Conservation (phyloP, 1,140 invertebrate species). For the Hycleus cichorii region DNA sequence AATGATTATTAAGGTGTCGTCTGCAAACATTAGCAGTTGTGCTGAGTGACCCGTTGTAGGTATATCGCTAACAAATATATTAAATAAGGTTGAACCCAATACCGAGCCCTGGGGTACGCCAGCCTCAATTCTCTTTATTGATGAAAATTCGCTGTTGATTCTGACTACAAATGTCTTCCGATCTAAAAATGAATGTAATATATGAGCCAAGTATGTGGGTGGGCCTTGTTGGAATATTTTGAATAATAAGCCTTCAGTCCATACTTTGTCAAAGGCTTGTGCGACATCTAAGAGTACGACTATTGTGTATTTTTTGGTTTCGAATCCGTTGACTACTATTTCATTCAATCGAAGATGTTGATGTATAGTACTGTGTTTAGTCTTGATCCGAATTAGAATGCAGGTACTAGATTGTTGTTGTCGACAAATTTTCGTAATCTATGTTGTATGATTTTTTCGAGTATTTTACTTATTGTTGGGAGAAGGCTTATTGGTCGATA, state of each 20-base stretch:
- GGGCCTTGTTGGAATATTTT: slow-evolving; percentile 24
- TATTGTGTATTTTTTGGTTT: neutral
- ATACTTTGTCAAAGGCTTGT: slow-evolving; percentile 35
- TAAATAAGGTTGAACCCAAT: slow-evolving; percentile 19
- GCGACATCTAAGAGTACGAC: neutral
- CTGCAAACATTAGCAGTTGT: neutral
- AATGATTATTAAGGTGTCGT: neutral
- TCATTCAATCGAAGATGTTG: slow-evolving; percentile 2
- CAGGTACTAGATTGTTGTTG: too few species aligned
- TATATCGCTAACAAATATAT: neutral
- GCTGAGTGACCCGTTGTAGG: neutral
- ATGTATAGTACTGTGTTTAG: neutral
- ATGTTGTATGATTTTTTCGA: slow-evolving; percentile 4
- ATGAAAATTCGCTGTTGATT: slow-evolving; percentile 17
- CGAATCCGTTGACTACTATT: neutral
- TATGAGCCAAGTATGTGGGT: slow-evolving; percentile 15
- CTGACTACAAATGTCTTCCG: slow-evolving; percentile 27
- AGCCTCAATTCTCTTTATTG: slow-evolving; percentile 6
- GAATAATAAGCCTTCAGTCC: slow-evolving; percentile 29
- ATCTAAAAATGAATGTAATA: slow-evolving; percentile 25
- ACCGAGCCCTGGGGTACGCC: slow-evolving; percentile 10
- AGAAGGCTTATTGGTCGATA: slow-evolving; percentile 9
- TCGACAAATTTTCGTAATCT: neutral
- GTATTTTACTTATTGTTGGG: neutral
- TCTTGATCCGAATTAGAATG: neutral